A percentile compares a stretch with the other conserved stretches of the same genome.
phyloP scores from a whole-genome alignment of 1,140 invertebrate genomes.

The Helicoverpa zea region DNA sequence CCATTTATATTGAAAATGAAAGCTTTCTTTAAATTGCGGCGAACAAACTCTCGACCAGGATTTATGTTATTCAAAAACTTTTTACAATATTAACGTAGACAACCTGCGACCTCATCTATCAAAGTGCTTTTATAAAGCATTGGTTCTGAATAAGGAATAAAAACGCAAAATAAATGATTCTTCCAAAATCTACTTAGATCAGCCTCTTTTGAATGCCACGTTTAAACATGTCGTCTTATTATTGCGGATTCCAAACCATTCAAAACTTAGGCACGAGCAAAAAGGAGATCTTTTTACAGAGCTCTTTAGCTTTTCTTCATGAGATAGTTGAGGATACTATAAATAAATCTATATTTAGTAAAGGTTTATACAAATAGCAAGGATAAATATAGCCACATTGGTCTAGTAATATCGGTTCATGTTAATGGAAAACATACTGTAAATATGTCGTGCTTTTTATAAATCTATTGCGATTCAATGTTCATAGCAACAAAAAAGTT shows the following conservation, averaged over 20 bases:
- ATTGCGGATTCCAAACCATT: no score
- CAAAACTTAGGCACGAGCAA: background rate
- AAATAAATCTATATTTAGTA: no score
- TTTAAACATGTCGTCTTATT: background rate
- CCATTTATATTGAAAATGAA: constrained; percentile 41
- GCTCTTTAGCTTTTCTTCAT: background rate
- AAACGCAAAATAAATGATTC: constrained; percentile 40
- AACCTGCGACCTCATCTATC: constrained; percentile 48
- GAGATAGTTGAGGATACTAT: no score
- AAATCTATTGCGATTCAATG: background rate
- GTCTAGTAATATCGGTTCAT: no score
- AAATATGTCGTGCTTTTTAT: no score
- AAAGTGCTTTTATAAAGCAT: constrained; percentile 46
- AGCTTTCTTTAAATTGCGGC: constrained; percentile 42
- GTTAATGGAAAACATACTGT: no score
- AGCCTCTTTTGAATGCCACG: constrained; percentile 36
- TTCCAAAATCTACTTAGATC: constrained; percentile 21
- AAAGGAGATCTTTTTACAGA: background rate
- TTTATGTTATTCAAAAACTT: constrained; percentile 42
- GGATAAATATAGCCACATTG: no score
- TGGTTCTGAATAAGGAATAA: constrained; percentile 42
- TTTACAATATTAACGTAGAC: constrained; percentile 49
- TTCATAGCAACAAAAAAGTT: no score
- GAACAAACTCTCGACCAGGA: constrained; percentile 16
- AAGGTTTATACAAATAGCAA: no score